Evolutionary conservation across 2,113 vertebrate genomes (phyloP), one percentile per base, ranked within the genome.

Genomic region (Manacus vitellinus): DNA sequence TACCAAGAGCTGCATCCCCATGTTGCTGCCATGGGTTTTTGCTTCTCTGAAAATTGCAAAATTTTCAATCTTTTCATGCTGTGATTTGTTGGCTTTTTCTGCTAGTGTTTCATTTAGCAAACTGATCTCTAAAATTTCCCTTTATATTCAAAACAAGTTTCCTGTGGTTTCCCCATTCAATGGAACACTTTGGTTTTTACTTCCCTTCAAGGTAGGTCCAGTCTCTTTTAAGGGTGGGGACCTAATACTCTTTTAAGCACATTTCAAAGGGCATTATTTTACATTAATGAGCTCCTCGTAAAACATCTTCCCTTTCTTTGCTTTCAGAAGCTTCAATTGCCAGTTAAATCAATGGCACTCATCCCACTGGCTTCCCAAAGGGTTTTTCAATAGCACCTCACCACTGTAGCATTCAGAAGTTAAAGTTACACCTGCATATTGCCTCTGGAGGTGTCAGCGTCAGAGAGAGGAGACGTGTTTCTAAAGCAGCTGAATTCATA

Each of bases 371-470:
- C n/a, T 89, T 78, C 66, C 79, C 25, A 52, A 43, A 71, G 59
- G 20, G 16, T 44, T 75, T 75, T 55, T 46, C 65, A 67, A 25
- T 3, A 81, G 20, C n/a, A 85, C n/a, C 46, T 89, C n/a, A 74
- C 12, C 20, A 27, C 7, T 1, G 0, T 0, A 39, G 39, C 22
- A 49, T 8, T 28, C 4, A 0, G 31, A 85, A 87, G 30, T 27
- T 66, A 47, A 85, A 87, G 30, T 27, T 66, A 47, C 6, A 12
- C 16, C 13, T 63, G 28, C 12, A 8, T n/a, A 25, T 7, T 43
- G 70, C 52, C 16, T 59, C 31, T 28, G 19, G 11, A 44, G 35
- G 19, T 15, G n/a, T 25, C 51, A 43, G 35, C 14, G 25, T 30
- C 58, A 85, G n/a, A 74, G 28, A 43, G 56, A 61, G 3, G 20